Base-by-base conservation (phyloP, 2,113 vertebrate species). In the Stegastes partitus region DNA sequence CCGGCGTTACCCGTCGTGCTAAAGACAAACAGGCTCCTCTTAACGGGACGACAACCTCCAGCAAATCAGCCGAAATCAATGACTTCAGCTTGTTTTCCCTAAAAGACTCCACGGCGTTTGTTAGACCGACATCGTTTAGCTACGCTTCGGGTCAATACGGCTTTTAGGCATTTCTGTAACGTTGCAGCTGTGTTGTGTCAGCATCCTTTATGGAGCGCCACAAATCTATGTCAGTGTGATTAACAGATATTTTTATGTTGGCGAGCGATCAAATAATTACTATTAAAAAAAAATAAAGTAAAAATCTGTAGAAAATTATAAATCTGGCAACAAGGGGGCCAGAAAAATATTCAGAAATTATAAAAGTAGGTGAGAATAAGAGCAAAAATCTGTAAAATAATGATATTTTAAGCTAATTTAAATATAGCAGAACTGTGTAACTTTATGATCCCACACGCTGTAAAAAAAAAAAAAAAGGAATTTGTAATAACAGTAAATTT, bases 91-190 rank as follows among this genome's bases (percentile, higher is more conserved):
- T 56, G 16, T 3, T 14, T 21, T 2, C 39, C 12, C 12, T 42
- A 14, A 12, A 42, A 42, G 12, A 42, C 10, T 12, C 39, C 12
- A 12, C 26, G 34, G 16, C 51, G 61, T 26, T 44, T 0, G 34
- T 59, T 22, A 65, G 54, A 12, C 28, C 49, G 56, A 62, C 28
- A 12, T 15, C 5, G n/a, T n/a, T n/a, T n/a, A n/a, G n/a, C n/a
- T n/a, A n/a, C n/a, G 6, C 19, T 34, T 34, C 55, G 25, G 21
- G 25, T 53, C 11, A 11, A 28, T 49, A 3, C 18, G 21, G 47
- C n/a, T 64, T 68, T 75, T 37, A 18, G 18, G 34, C 54, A 31
- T 53, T 53, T 68, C 59, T 10, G 26, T 61, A 12, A 66, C 65
- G 59, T 3, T 12, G 39, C 11, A 11, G 22, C 56, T 51, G 34